Evolutionary conservation across 2,113 vertebrate species (phyloP).

Genomic region (Phainopepla nitens): DNA sequence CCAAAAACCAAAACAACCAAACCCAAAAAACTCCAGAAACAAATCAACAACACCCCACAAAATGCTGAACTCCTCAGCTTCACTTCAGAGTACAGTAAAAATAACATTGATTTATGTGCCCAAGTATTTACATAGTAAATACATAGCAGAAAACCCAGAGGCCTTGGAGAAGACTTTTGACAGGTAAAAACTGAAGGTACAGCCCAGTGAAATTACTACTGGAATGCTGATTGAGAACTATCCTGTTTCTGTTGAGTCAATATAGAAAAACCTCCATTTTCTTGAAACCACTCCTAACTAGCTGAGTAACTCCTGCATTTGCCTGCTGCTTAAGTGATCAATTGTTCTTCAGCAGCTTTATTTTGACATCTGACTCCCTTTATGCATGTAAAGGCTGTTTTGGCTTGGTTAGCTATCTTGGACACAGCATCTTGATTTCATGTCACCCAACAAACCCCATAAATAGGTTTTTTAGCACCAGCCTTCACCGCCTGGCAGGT

Average conservation of each 20-base stretch:
- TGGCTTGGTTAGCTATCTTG: not conserved
- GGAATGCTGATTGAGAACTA: not conserved
- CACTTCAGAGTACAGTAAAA: not conserved
- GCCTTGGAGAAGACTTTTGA: not conserved
- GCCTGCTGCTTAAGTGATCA: not conserved
- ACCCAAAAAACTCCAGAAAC: not conserved
- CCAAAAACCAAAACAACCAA: not conserved
- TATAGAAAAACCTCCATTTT: not conserved
- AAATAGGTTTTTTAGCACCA: fast-evolving
- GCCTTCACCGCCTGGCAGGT: slow-evolving; percentile 82
- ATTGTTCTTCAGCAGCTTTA: not conserved
- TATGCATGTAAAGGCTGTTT: no score
- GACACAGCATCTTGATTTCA: not conserved
- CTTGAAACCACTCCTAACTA: not conserved
- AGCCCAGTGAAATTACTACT: not conserved
- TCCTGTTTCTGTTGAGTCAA: not conserved
- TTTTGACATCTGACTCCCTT: not conserved
- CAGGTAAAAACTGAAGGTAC: not conserved
- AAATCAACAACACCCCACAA: not conserved
- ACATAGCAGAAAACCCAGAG: not conserved
- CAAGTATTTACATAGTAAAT: slow-evolving; percentile 21
- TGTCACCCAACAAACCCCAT: not conserved
- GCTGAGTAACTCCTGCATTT: not conserved
- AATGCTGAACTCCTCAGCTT: not conserved
- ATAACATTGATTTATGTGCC: not conserved